Evolutionary conservation across 2,113 vertebrate species (phyloP).

Genomic region (Stercorarius parasiticus): DNA sequence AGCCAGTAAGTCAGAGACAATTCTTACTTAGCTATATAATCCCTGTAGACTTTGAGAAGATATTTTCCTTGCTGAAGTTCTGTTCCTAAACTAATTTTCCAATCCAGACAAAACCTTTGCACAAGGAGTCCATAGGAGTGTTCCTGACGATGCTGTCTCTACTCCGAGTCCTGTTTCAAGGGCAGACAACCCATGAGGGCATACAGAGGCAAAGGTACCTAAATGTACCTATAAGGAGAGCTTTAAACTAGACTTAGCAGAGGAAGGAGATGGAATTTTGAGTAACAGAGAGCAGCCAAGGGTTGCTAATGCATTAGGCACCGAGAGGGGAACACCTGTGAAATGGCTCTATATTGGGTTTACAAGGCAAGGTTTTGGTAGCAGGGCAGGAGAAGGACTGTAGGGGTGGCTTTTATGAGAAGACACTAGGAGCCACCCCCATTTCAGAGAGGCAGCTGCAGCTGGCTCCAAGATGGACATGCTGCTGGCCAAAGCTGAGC

Average conservation of each 20-base stretch:
- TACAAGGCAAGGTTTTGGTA: neutral
- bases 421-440: neutral
- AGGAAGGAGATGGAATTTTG: neutral
- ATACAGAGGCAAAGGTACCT: neutral
- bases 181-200: neutral
- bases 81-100: neutral
- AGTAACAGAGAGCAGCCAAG: neutral
- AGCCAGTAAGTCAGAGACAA: neutral
- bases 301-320: neutral
- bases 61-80: neutral
- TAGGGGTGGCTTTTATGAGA: neutral
- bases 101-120: neutral
- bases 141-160: neutral
- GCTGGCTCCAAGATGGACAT: neutral
- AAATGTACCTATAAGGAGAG: neutral
- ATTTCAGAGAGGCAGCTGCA: neutral
- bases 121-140: fast-evolving
- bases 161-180: neutral
- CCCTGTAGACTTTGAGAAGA: neutral
- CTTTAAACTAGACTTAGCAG: neutral
- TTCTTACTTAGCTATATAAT: neutral
- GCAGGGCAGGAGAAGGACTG: fast-evolving
- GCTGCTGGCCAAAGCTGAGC: neutral
- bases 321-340: neutral
- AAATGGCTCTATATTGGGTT: neutral